These are phyloP conservation scores for Montipora capricornis DNA, from an alignment of 64 coral and sea anemone genomes.

Conservation along the genomic window DNA sequence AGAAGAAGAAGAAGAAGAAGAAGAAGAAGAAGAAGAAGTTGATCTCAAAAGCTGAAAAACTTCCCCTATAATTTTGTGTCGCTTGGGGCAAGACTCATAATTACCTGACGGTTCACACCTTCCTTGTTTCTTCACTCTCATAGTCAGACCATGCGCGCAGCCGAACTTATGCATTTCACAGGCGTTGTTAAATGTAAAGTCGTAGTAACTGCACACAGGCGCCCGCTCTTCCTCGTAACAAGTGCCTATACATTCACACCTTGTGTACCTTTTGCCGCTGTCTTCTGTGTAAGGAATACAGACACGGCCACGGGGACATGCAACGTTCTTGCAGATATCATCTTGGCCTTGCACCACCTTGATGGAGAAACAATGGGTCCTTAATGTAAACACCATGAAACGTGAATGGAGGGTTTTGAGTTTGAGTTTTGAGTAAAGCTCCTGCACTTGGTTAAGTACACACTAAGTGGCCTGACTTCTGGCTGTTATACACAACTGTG, in stretches of 20 bases:
- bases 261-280: background rate
- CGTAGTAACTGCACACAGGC: slow-evolving; percentile 40
- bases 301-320: slow-evolving; percentile 19
- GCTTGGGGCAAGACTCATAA: background rate
- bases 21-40: no score
- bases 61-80: no score
- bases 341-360: slow-evolving; percentile 11
- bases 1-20: no score
- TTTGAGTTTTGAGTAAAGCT: background rate
- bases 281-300: background rate
- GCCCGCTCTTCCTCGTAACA: background rate
- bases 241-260: slow-evolving; percentile 14
- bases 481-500: no score
- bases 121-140: slow-evolving; percentile 48
- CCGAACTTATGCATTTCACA: slow-evolving; percentile 68
- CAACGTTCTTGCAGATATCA: background rate
- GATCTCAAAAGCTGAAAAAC: no score
- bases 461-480: no score
- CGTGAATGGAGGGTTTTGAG: background rate
- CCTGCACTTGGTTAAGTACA: no score
- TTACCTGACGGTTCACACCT: background rate
- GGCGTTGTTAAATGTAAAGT: slow-evolving; percentile 11
- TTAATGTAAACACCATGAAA: background rate
- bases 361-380: background rate
- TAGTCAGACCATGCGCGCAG: slow-evolving; percentile 33